Evolutionary conservation across 2,113 vertebrate genomes (phyloP), one percentile per base, ranked within the genome.

Genomic region (Carettochelys insculpta): DNA sequence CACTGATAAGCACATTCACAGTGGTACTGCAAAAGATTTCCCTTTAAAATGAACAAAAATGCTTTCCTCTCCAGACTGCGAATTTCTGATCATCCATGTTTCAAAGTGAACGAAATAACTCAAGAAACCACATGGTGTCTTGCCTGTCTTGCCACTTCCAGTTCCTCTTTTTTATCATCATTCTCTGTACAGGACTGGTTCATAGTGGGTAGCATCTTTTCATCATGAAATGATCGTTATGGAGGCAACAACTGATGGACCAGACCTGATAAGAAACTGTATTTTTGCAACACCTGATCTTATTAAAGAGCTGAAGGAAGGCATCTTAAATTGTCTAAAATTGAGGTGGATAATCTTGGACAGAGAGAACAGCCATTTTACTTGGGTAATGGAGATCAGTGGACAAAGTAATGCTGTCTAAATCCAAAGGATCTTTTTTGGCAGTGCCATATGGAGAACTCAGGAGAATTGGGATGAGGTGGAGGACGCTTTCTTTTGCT

Each of bases 181-280:
- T 51, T 89, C 76, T 90, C 41, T 27, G 92, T 90, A 87, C 12
- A 3, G 82, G 29, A 47, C 29, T 48, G 24, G 24, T 92, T 92
- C 61, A 13, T 81, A 91, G n/a, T 47, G 50, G 38, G 54, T 87
- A 48, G 29, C 24, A 56, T 96, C 34, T 92, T 76, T 94, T 93
- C 79, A 83, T 38, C 79, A 71, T 92, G 61, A 89, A 93, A 82
- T 61, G 13, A 16, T 91, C 50, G 80, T 61, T 45, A 89, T 16
- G 81, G 31, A 83, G 53, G 84, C 52, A 53, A 73, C 73, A 93
- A 83, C 81, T 77, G 12, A 56, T 86, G 54, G 87, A 77, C 27
- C 47, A 87, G 51, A 53, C 12, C 45, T 27, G 48, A 65, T 24
- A 68, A 48, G 76, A 88, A 92, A 51, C 88, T 91, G 41, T 65